Conservation (phyloP, 2,797 vertebrate species). For the Morus bassanus region DNA sequence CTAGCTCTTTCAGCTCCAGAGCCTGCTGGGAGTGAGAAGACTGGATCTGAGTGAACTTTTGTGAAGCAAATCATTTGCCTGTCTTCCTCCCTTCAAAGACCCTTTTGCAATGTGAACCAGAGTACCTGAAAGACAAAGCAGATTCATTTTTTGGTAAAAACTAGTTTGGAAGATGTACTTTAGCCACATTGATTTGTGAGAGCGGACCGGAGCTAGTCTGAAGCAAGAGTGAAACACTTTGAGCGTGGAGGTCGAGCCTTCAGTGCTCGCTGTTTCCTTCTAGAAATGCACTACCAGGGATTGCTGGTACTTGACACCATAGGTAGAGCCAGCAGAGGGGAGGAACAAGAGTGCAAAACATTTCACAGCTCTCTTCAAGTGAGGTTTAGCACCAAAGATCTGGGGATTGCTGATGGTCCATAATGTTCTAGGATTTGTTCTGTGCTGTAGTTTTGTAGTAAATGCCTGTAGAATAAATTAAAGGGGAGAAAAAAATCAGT, state of each 20-base stretch:
- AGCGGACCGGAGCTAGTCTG: neutral
- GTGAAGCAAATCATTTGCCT: neutral
- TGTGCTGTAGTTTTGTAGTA: neutral
- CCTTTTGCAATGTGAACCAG: neutral
- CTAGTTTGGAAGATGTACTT: neutral
- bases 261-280: neutral
- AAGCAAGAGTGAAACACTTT: neutral
- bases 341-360: fast-evolving
- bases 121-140: neutral
- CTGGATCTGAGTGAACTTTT: neutral
- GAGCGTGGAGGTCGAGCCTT: fast-evolving
- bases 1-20: neutral
- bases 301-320: neutral
- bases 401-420: neutral
- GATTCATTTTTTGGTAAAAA: neutral
- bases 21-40: neutral
- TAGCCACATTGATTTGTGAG: neutral
- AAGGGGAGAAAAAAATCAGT: neutral
- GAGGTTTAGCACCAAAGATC: neutral
- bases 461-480: neutral
- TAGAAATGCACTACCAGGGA: neutral
- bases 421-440: neutral
- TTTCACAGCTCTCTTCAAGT: neutral
- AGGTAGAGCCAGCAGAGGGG: neutral
- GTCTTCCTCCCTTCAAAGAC: neutral